Base-by-base conservation (phyloP, 2,888 invertebrate species). In the Amiota mariae region DNA sequence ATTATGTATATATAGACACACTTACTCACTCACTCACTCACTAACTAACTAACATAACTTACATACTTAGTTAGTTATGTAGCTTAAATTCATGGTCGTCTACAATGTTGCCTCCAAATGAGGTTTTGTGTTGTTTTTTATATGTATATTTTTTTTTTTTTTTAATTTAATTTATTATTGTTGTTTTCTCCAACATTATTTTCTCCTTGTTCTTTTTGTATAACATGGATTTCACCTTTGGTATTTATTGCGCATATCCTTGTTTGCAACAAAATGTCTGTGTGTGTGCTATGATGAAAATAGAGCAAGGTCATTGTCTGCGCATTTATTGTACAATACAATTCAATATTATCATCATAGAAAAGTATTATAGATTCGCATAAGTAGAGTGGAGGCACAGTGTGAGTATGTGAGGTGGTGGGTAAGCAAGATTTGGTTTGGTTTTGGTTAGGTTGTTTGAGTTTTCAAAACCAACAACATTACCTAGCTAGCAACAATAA, bases 261-360 rank as follows among this genome's bases (percentile, higher is more conserved):
- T 68, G 67, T 54, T n/a, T 68, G 67, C 67, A 10, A 54, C 36
- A 4, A 4, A 36, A 6, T 36, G 36, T 36, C 4, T 36, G 36
- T 36, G 8, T 71, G 71, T 76, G 72, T 36, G 36, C 6, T 2
- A 6, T 36, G 36, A 36, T 36, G 36, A 79, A 82, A 82, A 77
- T 79, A 80, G 82, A 80, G 76, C 84, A 84, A 84, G 82, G 82
- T 80, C 77, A 66, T 36, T 15, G 47, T n/a, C 59, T 15, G n/a
- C 10, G 18, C 63, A 15, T 63, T 36, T 36, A 36, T 36, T 59
- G 59, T 59, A 59, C 18, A 20, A 18, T 36, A 6, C 36, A 36
- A 18, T 20, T 8, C 59, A 12, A 18, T 20, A 6, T 54, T 11
- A 20, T 57, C n/a, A 15, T 2, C 57, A 20, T 18, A 18, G 1